phyloP scores from a whole-genome alignment of 2,888 invertebrate genomes.

The Lithophane socia region DNA sequence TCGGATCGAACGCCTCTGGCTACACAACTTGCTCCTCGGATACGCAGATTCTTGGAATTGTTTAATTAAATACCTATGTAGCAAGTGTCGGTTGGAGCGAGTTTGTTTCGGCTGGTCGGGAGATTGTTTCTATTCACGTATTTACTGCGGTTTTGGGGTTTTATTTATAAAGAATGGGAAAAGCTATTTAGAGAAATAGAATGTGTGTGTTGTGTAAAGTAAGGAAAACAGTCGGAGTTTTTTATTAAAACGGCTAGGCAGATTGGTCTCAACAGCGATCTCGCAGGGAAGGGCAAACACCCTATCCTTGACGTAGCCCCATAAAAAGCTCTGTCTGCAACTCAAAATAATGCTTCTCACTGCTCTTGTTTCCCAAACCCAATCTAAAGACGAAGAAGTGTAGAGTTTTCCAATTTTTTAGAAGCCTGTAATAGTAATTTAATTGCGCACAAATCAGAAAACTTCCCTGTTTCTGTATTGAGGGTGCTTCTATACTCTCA shows the following conservation, averaged over 20 bases:
- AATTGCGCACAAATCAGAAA: slow-evolving; percentile 15
- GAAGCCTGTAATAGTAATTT: slow-evolving; percentile 16
- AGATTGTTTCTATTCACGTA: slow-evolving; percentile 22
- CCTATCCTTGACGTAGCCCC: no score
- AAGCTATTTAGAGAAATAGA: background rate
- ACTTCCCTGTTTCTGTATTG: background rate
- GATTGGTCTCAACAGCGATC: no score
- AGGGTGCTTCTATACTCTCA: background rate
- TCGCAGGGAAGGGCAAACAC: no score
- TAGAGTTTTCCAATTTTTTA: background rate
- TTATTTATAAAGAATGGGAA: background rate
- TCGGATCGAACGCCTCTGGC: slow-evolving; percentile 66
- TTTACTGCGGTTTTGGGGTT: slow-evolving; percentile 1
- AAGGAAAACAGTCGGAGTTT: slow-evolving; percentile 1
- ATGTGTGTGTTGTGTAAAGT: background rate
- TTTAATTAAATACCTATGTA: slow-evolving; percentile 65
- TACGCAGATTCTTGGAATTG: slow-evolving; percentile 63
- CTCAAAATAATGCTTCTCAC: no score
- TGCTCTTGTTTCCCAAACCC: no score
- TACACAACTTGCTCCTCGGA: slow-evolving; percentile 46
- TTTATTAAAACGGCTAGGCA: slow-evolving; percentile 1
- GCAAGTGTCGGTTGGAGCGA: slow-evolving; percentile 34
- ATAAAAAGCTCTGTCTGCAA: no score
- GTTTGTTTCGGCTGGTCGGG: slow-evolving; percentile 30
- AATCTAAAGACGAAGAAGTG: background rate